A percentile compares a stretch with the other conserved stretches of the same genome.
Evolutionary conservation across 37 sponge, comb jelly and placozoan genomes (phyloP).

Genomic region (Tethya wilhelma): DNA sequence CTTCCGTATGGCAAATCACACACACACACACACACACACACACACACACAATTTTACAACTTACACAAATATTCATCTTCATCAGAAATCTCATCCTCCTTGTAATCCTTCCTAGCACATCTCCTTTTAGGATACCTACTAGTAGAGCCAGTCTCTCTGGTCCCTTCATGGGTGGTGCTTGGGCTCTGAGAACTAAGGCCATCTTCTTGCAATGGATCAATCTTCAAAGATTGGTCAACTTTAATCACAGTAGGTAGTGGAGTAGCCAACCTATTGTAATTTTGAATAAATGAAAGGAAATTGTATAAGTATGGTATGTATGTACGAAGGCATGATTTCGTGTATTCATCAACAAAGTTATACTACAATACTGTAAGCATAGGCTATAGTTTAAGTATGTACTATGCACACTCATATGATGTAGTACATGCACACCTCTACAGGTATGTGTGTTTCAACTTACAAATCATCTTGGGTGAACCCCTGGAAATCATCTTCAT

Average conservation of each 20-base stretch:
- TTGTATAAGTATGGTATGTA: too few relatives aligned
- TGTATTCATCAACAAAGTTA: too few relatives aligned
- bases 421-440: background rate
- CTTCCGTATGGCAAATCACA: too few relatives aligned
- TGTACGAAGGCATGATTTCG: too few relatives aligned
- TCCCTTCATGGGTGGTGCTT: background rate
- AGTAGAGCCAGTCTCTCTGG: background rate
- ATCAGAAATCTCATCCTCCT: constrained; percentile 64
- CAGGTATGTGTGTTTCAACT: background rate
- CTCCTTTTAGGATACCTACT: constrained; percentile 11
- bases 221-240: too few relatives aligned
- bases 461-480: constrained; percentile 14
- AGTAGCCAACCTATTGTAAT: too few relatives aligned
- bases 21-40: constrained; percentile 2
- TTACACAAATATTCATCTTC: constrained; percentile 80
- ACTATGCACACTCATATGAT: constrained; percentile 13
- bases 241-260: too few relatives aligned
- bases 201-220: too few relatives aligned
- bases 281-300: too few relatives aligned
- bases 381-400: too few relatives aligned
- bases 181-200: background rate
- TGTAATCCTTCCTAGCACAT: constrained; percentile 12
- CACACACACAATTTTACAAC: constrained; percentile 5
- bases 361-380: too few relatives aligned
- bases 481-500: constrained; percentile 5